Conservation (phyloP, 2,797 vertebrate species). For the Cryptoprocta ferox region DNA sequence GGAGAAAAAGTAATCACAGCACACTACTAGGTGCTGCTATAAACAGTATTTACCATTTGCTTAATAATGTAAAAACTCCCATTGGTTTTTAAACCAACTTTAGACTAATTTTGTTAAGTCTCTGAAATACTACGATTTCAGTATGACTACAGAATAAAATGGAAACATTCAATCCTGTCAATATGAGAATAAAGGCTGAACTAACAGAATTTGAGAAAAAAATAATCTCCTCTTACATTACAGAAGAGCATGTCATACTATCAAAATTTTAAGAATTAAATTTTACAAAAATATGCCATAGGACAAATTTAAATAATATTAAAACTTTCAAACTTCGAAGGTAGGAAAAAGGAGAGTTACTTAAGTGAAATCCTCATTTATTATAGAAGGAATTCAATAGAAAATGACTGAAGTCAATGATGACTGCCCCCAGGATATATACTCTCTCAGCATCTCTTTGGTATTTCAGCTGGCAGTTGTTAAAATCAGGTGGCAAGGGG, state of each 20-base stretch:
- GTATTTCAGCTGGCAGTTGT: neutral
- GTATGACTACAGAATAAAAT: slow-evolving; percentile 41
- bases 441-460: neutral
- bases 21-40: neutral
- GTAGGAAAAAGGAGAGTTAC: neutral
- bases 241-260: neutral
- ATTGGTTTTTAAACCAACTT: neutral
- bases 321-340: neutral
- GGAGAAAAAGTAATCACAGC: neutral
- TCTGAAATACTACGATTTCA: slow-evolving; percentile 3
- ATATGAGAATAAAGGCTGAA: neutral
- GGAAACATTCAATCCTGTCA: neutral
- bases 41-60: neutral
- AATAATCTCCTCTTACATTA: neutral
- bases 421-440: neutral
- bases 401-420: neutral
- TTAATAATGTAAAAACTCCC: neutral
- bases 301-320: neutral
- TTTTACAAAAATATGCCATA: neutral
- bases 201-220: neutral
- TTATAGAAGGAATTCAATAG: neutral
- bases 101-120: neutral
- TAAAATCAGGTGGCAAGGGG: neutral
- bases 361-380: neutral
- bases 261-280: neutral